Percentiles rank a stretch among this genome's conserved stretches.
Evolutionary conservation across 1,140 invertebrate species (phyloP).

Genomic region (Mamestra configurata): DNA sequence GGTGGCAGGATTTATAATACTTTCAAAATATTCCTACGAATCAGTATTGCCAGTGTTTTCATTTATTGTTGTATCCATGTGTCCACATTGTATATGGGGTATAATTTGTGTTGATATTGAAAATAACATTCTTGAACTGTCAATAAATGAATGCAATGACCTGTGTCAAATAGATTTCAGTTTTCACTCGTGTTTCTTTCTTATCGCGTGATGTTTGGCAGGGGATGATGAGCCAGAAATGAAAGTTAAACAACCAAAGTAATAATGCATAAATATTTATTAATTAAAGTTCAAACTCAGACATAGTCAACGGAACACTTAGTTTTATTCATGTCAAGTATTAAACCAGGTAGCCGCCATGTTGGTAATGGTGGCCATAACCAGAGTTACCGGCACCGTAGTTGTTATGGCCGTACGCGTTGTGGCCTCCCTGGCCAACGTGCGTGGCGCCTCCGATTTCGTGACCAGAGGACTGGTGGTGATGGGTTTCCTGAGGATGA

Average conservation of each 20-base stretch:
- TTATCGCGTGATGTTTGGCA: no score
- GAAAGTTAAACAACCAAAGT: not conserved
- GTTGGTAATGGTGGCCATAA: conserved; percentile 6
- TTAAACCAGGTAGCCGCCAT: not conserved
- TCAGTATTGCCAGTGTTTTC: no score
- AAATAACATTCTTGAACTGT: no score
- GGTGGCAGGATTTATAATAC: no score
- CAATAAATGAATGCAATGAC: no score
- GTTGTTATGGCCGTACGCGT: conserved; percentile 12
- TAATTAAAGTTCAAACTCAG: not conserved
- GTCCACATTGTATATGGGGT: no score
- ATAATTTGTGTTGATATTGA: no score
- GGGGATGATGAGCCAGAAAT: not conserved
- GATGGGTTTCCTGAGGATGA: not conserved
- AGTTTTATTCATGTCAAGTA: not conserved
- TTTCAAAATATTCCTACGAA: no score
- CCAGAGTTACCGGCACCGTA: conserved; percentile 20
- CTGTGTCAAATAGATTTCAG: no score
- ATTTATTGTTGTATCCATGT: no score
- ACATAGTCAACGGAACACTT: not conserved
- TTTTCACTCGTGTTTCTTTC: no score
- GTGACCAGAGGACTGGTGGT: conserved; percentile 33
- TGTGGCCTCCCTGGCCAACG: not conserved
- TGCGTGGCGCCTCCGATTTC: conserved; percentile 36
- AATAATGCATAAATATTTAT: not conserved